Base-by-base conservation (phyloP, 2,113 vertebrate genomes). In the Columba janthina region DNA sequence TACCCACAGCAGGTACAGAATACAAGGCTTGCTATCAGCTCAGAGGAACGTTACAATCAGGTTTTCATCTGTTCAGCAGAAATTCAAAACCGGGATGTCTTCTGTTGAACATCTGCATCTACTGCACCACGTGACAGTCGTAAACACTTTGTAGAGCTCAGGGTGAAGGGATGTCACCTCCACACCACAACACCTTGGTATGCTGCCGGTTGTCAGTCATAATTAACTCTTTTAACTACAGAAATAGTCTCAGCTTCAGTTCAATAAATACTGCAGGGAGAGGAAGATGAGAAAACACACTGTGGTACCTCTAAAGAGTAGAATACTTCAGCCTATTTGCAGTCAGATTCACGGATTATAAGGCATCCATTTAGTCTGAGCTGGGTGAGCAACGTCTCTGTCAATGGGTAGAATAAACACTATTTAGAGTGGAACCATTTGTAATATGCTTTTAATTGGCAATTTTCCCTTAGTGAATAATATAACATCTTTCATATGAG, bases 361-460 rank as follows among this genome's bases (percentile, higher is more conserved):
- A 70, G 51, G 73, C 54, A 90, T 34, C 21, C 90, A 42, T 85
- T 87, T 77, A 93, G 34, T 88, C 34, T 66, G 40, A 66, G 54
- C 29, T 9, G 61, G 58, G 31, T 0, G 4, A 89, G n/a, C 22
- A 82, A 89, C 74, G 89, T 75, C 92, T 67, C 90, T 53, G 65
- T 82, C 90, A 64, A 22, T 48, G 70, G 56, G 56, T 54, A 87
- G 87, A 91, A 89, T 81, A 95, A 95, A 87, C 61, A 87, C 42
- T 90, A 11, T 40, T 71, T 75, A 87, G 73, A 93, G 57, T 69
- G 53, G 53, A 81, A 73, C 48, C 32, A 81, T 87, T 89, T 82
- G 46, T 91, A 93, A 91, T 38, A 70, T 28, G 61, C 53, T 85
- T 85, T 94, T 91, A 94, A 91, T 84, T 82, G 81, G 84, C 85